Base-by-base conservation (phyloP, 2,113 vertebrate species). In the Opisthocomus hoazin region DNA sequence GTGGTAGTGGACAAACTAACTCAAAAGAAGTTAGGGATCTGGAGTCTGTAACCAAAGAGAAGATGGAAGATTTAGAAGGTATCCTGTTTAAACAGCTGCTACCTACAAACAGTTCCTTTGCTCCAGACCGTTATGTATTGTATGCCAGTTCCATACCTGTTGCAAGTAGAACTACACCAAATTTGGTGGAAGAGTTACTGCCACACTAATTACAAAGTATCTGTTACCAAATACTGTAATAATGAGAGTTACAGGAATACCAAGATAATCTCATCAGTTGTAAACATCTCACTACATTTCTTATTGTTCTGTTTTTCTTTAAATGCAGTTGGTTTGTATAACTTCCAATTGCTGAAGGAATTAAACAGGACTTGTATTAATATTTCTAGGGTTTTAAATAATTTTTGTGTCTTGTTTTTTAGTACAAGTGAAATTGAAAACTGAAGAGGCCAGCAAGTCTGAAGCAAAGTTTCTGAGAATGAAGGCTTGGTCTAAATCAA, bases 401-500 rank as follows among this genome's bases (percentile, higher is more conserved):
- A 37, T 46, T 79, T 57, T 91, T 63, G 3, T 54, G 17, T 84
- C 21, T 86, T 91, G 5, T 87, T 92, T 83, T 46, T 77, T 88
- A 99, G 99, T 80, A 22, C 97, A 98, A 98, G 97, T 96, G n/a
- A 99, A 98, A 90, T 78, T 98, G 65, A 99, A 99, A 96, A 95
- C 96, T 1, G 98, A 99, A 54, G 99, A 99, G 60, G 99, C 99
- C 92, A 98, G 94, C 91, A 98, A 98, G 96, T 99, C 99, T 20
- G 99, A 99, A 87, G 98, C 98, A 32, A 99, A 98, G 92, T 99
- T 99, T 95, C 94, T 99, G 89, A 99, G 99, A 95, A 98, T 98
- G 96, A 99, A 99, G 95, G 99, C 99, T 15, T 99, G 98, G 99
- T 99, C 99, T 24, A 99, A 99, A 84, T 97, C 98, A 78, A 98